Evolutionary conservation across 2,888 invertebrate genomes (phyloP).

Genomic region (Euproctis similis): DNA sequence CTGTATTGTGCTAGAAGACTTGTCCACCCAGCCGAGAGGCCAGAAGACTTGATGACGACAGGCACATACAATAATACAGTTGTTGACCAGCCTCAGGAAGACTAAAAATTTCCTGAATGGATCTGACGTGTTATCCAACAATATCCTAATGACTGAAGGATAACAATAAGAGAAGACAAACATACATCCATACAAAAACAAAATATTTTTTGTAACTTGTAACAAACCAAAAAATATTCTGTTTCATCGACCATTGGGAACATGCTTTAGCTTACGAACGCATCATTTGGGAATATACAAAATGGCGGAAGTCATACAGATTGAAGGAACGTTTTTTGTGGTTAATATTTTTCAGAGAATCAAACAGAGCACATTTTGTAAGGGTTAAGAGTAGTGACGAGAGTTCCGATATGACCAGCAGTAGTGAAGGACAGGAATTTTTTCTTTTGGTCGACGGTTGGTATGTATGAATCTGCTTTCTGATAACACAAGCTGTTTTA

Average conservation of each 20-base stretch:
- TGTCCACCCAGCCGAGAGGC: too few relatives aligned
- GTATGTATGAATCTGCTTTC: constrained; percentile 52
- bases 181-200: constrained; percentile 9
- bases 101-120: too few relatives aligned
- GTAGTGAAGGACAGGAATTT: constrained; percentile 52
- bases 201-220: constrained; percentile 18
- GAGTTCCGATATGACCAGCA: constrained; percentile 43
- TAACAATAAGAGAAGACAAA: constrained; percentile 1
- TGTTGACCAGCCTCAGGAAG: too few relatives aligned
- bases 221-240: constrained; percentile 17
- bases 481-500: constrained; percentile 18
- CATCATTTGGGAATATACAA: constrained; percentile 16
- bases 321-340: constrained; percentile 20
- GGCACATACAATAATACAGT: too few relatives aligned
- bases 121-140: too few relatives aligned
- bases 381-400: constrained; percentile 63
- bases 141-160: too few relatives aligned
- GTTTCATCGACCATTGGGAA: constrained; percentile 27
- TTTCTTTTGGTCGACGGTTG: constrained; percentile 54
- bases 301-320: constrained; percentile 24
- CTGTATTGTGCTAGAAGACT: too few relatives aligned
- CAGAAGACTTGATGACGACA: too few relatives aligned
- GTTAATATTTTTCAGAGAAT: constrained; percentile 35
- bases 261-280: constrained; percentile 29
- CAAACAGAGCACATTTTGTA: constrained; percentile 30